Percentiles rank a stretch among this genome's conserved stretches.
Evolutionary conservation across 2,797 vertebrate species (phyloP).

Genomic region (Pyrocephalus nanus): DNA sequence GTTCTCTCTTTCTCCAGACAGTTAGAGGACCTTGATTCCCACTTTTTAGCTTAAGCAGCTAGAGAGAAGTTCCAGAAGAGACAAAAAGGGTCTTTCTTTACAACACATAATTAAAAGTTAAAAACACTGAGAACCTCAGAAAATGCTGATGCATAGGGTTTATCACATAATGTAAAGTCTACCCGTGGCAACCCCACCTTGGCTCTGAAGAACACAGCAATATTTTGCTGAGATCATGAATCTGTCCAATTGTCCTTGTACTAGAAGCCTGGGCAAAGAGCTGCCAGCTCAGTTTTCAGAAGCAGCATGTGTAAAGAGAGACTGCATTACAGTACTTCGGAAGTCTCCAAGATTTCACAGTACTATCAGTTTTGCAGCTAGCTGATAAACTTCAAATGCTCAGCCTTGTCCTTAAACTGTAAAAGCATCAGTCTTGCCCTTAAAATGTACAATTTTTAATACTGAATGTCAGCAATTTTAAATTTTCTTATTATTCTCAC

Average conservation of each 20-base stretch:
- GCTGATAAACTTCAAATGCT: not conserved
- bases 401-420: not conserved
- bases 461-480: not conserved
- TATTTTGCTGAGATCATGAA: constrained; percentile 9
- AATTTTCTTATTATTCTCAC: not conserved
- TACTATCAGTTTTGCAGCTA: not conserved
- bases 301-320: not conserved
- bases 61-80: not conserved
- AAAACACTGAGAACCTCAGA: not conserved
- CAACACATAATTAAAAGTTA: not conserved
- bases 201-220: not conserved
- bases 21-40: not conserved
- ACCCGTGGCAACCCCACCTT: not conserved
- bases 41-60: not conserved
- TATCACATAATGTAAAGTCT: not conserved
- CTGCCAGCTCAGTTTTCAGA: not conserved
- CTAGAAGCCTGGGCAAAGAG: not conserved
- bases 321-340: not conserved
- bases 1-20: not conserved
- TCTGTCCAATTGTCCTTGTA: not conserved
- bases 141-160: not conserved
- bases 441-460: not conserved
- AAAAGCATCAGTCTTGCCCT: not conserved
- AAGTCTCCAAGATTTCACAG: not conserved
- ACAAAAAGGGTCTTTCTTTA: not conserved